Evolutionary conservation across 2,888 invertebrate species (phyloP).

Genomic region (Brenthis ino): DNA sequence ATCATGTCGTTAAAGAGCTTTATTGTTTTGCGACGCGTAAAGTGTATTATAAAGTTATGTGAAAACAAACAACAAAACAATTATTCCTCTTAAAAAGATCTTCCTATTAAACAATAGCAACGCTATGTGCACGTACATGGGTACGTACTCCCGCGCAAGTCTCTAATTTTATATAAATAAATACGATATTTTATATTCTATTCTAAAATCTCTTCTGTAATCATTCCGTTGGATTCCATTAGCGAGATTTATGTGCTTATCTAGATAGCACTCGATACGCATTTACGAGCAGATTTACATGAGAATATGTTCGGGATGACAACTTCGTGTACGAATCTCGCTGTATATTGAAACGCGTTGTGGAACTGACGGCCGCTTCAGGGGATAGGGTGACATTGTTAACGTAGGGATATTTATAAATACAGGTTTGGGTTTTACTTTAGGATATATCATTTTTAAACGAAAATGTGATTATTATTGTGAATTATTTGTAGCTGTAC

Average conservation of each 20-base stretch:
- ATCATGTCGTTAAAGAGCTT: no score
- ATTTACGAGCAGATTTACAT: slow-evolving; percentile 45
- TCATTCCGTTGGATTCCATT: slow-evolving; percentile 25
- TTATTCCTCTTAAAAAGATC: no score
- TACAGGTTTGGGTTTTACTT: background rate
- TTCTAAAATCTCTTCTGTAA: slow-evolving; percentile 17
- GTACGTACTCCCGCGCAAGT: no score
- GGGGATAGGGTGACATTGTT: slow-evolving; percentile 35
- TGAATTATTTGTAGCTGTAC: no score
- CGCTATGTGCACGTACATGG: no score
- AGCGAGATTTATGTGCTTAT: slow-evolving; percentile 29
- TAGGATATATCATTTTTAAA: no score
- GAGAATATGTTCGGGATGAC: slow-evolving; percentile 44
- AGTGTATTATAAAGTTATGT: no score
- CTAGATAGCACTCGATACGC: slow-evolving; percentile 34
- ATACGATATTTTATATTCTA: background rate
- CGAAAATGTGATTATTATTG: no score
- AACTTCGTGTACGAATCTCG: slow-evolving; percentile 35
- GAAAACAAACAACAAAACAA: no score
- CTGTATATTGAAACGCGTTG: slow-evolving; percentile 43
- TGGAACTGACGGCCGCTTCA: slow-evolving; percentile 44
- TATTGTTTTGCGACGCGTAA: no score
- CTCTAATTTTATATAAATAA: background rate
- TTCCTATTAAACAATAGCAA: no score
- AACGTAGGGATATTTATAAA: background rate